Base-by-base conservation (phyloP, 2,113 vertebrate genomes). In the Sorex fumeus region DNA sequence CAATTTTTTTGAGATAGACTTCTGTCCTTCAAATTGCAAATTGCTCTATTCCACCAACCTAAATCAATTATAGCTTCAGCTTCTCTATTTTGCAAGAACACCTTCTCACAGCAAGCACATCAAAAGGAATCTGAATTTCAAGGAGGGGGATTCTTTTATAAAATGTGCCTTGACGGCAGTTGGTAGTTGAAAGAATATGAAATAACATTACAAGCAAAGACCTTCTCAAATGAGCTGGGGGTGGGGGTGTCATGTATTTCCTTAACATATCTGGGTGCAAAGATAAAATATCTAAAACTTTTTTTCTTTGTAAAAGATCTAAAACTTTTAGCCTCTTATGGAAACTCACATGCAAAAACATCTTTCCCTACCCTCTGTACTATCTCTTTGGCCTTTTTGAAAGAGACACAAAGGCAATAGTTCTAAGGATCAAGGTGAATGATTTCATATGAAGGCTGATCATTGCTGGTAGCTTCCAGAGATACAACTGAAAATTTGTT, bases 371-470 rank as follows among this genome's bases (percentile, higher is more conserved):
- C 53, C 18, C 12, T 16, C 8, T 16, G 1, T 53, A 16, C 53
- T 19, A 16, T 53, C 8, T 53, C 8, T 15, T 19, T 53, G 53
- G 53, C 11, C 66, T 28, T 83, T 79, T 62, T 43, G 30, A 90
- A 93, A 82, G 77, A 87, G 30, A 86, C 23, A 40, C 62, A 77
- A 70, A 92, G 23, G 47, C 27, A 34, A 19, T 32, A 19, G 15
- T 43, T 83, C 45, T n/a, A 85, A 78, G 11, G 10, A 67, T 70
- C 6, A 25, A 53, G 23, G 32, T 13, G 74, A 88, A 53, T 71
- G 36, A 18, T 90, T 88, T 88, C 30, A 53, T 80, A 45, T 45
- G 76, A 88, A 92, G n/a, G 50, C 53, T 76, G 57, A 79, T 80
- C 18, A 32, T 11, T 75, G 11, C 50, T 57, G 34, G 57, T 82